Evolutionary conservation across 2,888 invertebrate genomes (phyloP).

Genomic region (Colostygia pectinataria): DNA sequence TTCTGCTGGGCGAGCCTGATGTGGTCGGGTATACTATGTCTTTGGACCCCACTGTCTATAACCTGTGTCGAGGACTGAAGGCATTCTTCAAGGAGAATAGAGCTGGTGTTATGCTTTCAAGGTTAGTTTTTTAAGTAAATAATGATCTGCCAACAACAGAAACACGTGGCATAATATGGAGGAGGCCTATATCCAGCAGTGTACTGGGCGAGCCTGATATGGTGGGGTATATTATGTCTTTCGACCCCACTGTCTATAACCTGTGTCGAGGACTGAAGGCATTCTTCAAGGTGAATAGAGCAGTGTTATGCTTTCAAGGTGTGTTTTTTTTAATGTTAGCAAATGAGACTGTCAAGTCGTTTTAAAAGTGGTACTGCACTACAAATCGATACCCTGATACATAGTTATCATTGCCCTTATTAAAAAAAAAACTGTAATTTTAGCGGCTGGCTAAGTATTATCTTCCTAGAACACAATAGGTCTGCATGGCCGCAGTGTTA

Average conservation of each 20-base stretch:
- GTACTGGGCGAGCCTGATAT: constrained; percentile 72
- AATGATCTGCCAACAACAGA: too few species aligned
- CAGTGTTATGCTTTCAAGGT: constrained; percentile 79
- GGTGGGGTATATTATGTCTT: constrained; percentile 75
- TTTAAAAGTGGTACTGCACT: too few species aligned
- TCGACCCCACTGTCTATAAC: constrained; percentile 73
- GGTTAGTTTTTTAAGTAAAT: constrained; percentile 44
- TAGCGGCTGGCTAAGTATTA: too few species aligned
- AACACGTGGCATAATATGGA: too few species aligned
- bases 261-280: constrained; percentile 80
- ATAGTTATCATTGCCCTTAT: too few species aligned
- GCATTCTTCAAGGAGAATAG: constrained; percentile 80
- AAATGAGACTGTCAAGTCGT: too few species aligned
- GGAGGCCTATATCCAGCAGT: too few species aligned
- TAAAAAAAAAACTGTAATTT: too few species aligned
- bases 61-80: constrained; percentile 79
- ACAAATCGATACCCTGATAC: too few species aligned
- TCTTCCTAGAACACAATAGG: too few species aligned
- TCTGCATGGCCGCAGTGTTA: too few species aligned
- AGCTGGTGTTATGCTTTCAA: constrained; percentile 75
- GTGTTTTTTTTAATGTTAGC: too few species aligned
- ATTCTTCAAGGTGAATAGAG: constrained; percentile 78
- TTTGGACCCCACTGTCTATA: constrained; percentile 70
- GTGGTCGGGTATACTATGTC: constrained; percentile 77
- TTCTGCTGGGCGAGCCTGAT: constrained; percentile 70